These are phyloP conservation scores for Parus major DNA, from an alignment of 2,113 vertebrate species.

Conservation along the genomic window DNA sequence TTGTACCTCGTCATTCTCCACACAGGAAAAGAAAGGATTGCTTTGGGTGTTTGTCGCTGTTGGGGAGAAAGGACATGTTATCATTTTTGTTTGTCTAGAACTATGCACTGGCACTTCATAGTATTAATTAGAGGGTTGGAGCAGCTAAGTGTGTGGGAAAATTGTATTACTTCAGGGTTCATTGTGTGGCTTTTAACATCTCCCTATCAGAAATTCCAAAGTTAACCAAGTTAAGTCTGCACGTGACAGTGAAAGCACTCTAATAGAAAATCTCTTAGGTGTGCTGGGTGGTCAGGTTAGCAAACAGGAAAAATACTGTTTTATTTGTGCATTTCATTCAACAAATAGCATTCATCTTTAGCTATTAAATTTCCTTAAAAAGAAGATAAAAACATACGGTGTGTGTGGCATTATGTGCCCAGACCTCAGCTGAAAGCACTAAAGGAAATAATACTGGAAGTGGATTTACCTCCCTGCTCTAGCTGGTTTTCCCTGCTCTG, in stretches of 20 bases:
- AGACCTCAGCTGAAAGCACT: not conserved
- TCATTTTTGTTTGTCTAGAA: not conserved
- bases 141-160: not conserved
- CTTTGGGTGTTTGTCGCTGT: not conserved
- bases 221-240: not conserved
- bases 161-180: not conserved
- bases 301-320: not conserved
- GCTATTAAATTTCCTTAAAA: not conserved
- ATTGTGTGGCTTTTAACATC: not conserved
- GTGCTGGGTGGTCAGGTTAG: not conserved
- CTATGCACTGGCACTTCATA: not conserved
- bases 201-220: not conserved
- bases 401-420: accelerated
- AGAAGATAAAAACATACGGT: not conserved
- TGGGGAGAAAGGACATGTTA: not conserved
- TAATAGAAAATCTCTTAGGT: not conserved
- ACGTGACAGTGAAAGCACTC: accelerated
- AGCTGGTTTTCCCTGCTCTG: not conserved
- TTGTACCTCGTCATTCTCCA: not conserved
- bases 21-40: not conserved
- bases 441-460: not conserved
- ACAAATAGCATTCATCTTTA: not conserved
- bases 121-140: not conserved
- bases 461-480: not conserved
- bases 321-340: not conserved